phyloP scores from a whole-genome alignment of 1,140 invertebrate species.

The Vanessa atalanta region DNA sequence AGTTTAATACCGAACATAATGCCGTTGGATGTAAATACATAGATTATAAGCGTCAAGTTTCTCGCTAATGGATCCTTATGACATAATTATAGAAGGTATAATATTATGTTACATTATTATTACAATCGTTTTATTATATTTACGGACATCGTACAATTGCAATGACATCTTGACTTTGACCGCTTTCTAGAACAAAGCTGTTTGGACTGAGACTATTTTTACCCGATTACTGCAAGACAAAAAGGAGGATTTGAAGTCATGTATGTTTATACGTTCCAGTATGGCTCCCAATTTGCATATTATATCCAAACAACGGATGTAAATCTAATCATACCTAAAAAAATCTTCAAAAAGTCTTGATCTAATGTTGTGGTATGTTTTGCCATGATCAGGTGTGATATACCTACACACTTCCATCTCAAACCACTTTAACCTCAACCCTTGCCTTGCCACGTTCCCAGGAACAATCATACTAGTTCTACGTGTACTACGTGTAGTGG shows the following conservation, averaged over 20 bases:
- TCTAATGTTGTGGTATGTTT: constrained; percentile 1
- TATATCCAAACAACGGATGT: too few species aligned
- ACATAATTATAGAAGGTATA: constrained; percentile 27
- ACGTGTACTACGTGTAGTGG: background rate
- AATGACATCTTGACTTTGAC: background rate
- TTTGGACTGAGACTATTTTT: background rate
- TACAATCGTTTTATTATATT: background rate
- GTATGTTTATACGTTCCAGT: too few species aligned
- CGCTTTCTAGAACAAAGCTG: background rate
- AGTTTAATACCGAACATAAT: constrained; percentile 33
- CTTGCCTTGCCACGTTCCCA: constrained; percentile 24
- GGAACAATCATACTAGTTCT: background rate
- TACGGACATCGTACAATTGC: background rate
- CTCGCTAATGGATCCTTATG: constrained; percentile 28
- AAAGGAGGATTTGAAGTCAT: too few species aligned
- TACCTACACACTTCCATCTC: constrained; percentile 11
- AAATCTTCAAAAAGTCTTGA: background rate
- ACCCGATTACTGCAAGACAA: too few species aligned
- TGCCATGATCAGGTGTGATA: constrained; percentile 14
- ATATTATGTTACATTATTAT: constrained; percentile 16
- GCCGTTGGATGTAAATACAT: constrained; percentile 21
- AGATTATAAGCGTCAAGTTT: constrained; percentile 35
- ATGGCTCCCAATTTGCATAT: too few species aligned
- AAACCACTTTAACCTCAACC: constrained; percentile 27
- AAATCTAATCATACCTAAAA: too few species aligned